Percentiles rank a stretch among this genome's conserved stretches.
Conservation (phyloP, 1,140 invertebrate species). For the Lepidurus apus region DNA sequence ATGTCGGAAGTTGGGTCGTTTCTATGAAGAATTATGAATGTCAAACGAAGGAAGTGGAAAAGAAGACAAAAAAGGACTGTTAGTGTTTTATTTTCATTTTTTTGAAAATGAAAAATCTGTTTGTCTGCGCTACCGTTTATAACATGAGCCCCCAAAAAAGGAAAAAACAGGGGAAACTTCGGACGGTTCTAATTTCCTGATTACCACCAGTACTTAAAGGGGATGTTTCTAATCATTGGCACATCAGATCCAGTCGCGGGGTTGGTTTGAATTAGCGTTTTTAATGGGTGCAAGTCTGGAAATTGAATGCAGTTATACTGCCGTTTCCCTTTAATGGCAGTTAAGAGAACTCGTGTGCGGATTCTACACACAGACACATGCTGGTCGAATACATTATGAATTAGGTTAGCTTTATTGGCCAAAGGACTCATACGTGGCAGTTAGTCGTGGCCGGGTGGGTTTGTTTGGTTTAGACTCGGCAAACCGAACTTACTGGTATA, state of each 20-base stretch:
- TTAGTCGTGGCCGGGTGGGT: too few species aligned
- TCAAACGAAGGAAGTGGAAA: neutral
- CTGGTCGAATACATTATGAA: neutral
- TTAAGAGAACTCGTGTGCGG: neutral
- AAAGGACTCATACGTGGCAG: neutral
- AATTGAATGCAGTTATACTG: neutral
- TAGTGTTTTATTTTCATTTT: neutral
- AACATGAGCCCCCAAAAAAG: neutral
- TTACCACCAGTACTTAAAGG: neutral
- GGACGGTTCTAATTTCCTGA: neutral
- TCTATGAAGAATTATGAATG: neutral
- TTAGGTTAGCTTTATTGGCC: neutral
- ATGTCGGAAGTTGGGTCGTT: neutral
- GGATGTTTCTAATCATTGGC: neutral
- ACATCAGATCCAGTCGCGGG: neutral
- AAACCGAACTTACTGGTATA: too few species aligned
- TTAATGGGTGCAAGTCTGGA: neutral
- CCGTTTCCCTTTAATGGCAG: neutral
- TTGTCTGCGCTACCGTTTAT: neutral
- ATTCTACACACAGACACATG: neutral
- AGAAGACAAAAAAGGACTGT: neutral
- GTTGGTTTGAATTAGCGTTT: neutral
- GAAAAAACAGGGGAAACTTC: neutral
- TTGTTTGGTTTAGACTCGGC: too few species aligned
- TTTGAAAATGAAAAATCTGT: neutral